These are phyloP conservation scores for Diploscapter pachys DNA, from an alignment of 1,140 invertebrate species.

Conservation along the genomic window DNA sequence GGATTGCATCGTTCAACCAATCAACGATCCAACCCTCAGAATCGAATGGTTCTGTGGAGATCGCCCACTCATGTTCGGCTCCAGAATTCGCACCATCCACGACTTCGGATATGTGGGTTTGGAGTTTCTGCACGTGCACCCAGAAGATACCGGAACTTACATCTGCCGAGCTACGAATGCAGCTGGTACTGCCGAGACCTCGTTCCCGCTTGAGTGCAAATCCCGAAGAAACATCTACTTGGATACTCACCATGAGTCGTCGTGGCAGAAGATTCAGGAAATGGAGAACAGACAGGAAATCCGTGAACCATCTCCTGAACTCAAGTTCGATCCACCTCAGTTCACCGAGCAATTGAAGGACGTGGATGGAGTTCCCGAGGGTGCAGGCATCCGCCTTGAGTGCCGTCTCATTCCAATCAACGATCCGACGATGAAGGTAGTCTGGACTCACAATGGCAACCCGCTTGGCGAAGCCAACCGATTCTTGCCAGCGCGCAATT, in stretches of 20 bases:
- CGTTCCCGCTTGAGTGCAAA: constrained; percentile 71
- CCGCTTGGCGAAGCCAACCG: constrained; percentile 73
- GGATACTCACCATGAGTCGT: constrained; percentile 73
- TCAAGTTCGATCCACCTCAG: constrained; percentile 48
- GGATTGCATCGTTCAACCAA: constrained; percentile 88
- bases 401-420: constrained; percentile 66
- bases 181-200: constrained; percentile 85
- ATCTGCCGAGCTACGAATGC: constrained; percentile 85
- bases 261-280: constrained; percentile 78
- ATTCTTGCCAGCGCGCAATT: constrained; percentile 91
- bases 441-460: constrained; percentile 87
- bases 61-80: constrained; percentile 63
- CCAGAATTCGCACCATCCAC: constrained; percentile 85
- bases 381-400: constrained; percentile 85
- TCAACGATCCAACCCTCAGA: constrained; percentile 87
- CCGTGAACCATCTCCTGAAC: constrained; percentile 38
- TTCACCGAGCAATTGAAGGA: constrained; percentile 51
- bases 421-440: constrained; percentile 65
- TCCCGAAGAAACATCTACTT: constrained; percentile 51
- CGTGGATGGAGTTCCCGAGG: constrained; percentile 72
- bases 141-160: constrained; percentile 92
- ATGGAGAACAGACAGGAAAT: constrained; percentile 49
- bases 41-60: constrained; percentile 58
- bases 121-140: constrained; percentile 71
- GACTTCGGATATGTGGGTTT: constrained; percentile 90